Percentiles rank a stretch among this genome's conserved stretches.
phyloP scores from a whole-genome alignment of 2,888 invertebrate species.

The Hololepta plana region DNA sequence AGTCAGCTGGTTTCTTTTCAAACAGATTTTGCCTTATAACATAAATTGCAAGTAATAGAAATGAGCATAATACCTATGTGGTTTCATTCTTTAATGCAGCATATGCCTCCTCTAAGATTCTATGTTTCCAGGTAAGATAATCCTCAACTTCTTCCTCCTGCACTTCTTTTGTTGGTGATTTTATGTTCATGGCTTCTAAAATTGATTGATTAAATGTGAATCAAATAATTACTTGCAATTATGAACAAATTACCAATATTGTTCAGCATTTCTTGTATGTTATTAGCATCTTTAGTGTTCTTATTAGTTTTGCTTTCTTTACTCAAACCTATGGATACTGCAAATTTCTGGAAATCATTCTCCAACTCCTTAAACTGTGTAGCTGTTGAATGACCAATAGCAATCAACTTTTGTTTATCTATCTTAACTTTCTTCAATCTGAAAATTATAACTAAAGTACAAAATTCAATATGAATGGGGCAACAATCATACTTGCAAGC shows the following conservation, averaged over 20 bases:
- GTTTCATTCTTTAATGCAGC: constrained; percentile 22
- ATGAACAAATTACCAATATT: too few relatives aligned
- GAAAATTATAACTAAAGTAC: constrained; percentile 11
- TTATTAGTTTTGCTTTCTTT: too few relatives aligned
- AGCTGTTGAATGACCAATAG: not conserved
- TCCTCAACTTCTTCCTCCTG: constrained; percentile 27
- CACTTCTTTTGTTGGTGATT: not conserved
- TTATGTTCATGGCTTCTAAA: too few relatives aligned
- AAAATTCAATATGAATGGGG: constrained; percentile 4
- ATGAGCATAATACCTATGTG: too few relatives aligned
- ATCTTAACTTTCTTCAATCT: constrained; percentile 38
- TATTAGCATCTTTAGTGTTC: too few relatives aligned
- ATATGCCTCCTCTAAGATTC: constrained; percentile 35
- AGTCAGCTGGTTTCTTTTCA: too few relatives aligned
- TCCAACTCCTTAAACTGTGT: constrained; percentile 38
- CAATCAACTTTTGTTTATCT: constrained; percentile 24
- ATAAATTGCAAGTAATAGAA: too few relatives aligned
- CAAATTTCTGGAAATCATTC: constrained; percentile 35
- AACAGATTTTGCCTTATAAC: too few relatives aligned
- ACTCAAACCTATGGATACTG: constrained; percentile 12
- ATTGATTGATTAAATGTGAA: too few relatives aligned
- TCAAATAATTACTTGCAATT: too few relatives aligned
- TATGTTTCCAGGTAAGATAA: constrained; percentile 41
- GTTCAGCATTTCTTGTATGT: too few relatives aligned
- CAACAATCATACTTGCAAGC: constrained; percentile 34